Conservation (phyloP, 2,888 invertebrate species). For the Scrobipalpa atriplicella region DNA sequence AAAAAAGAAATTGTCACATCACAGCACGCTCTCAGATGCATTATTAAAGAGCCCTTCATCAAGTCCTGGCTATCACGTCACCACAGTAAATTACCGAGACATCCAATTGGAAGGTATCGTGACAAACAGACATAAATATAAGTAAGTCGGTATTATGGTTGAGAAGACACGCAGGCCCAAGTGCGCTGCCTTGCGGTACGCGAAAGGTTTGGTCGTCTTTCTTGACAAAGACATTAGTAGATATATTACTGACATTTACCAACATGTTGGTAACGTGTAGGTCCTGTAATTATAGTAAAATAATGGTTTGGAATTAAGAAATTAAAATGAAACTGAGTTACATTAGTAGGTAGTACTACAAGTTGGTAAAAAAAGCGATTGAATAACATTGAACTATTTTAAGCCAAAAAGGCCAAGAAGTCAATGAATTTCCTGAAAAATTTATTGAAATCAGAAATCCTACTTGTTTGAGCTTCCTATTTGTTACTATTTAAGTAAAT, state of each 20-base stretch:
- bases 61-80: constrained; percentile 66
- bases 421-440: too few species aligned
- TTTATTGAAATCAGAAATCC: too few species aligned
- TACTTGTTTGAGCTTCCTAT: too few species aligned
- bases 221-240: constrained; percentile 5
- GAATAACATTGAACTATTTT: too few species aligned
- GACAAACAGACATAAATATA: constrained; percentile 75
- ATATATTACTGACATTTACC: constrained; percentile 9
- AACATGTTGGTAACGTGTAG: background rate
- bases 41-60: constrained; percentile 67
- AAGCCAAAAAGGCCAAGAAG: too few species aligned
- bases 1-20: constrained; percentile 61
- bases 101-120: constrained; percentile 76
- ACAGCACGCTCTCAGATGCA: constrained; percentile 56
- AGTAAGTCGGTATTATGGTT: constrained; percentile 63
- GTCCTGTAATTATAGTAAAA: background rate
- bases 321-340: background rate
- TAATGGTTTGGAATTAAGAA: background rate
- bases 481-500: too few species aligned
- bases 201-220: constrained; percentile 22
- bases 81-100: constrained; percentile 72
- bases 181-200: constrained; percentile 58
- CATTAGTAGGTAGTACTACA: too few species aligned
- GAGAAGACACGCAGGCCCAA: constrained; percentile 65
- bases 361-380: too few species aligned